Evolutionary conservation across 2,888 invertebrate species (phyloP), one percentile per base, ranked within the genome.

Genomic region (Cheilosia vulpina): DNA sequence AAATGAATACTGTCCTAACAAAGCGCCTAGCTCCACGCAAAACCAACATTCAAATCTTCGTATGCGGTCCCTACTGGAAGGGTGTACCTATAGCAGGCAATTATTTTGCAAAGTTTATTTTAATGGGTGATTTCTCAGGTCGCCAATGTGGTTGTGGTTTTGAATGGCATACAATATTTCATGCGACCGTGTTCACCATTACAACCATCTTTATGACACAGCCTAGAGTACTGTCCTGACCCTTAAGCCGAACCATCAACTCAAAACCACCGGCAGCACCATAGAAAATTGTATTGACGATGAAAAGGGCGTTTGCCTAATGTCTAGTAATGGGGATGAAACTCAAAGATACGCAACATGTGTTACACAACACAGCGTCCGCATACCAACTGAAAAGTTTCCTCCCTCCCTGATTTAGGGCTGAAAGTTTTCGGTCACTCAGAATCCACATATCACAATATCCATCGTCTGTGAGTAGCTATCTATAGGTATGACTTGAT

Each of bases 401-500:
- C 15, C 1, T 21, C 11, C 19, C 9, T 17, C 11, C 4, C 27
- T 38, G 52, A 65, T 52, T 65, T 52, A 34, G 24, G 31, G 11
- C 6, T 15, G 24, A 65, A 65, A 24, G 11, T 65, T 65, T 21
- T 34, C 34, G 19, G 34, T n/a, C 38, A 38, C 11, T 38, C 34
- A 34, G 27, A 41, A 60, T 63, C 9, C 38, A 34, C 13, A 65
- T 65, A 31, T 34, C 50, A 65, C 50, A 65, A 34, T 9, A 11
- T 2, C 50, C 19, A 38, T 24, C 15, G 6, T 21, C 38, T 50
- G 15, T 2, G 13, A 52, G 38, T 2, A 52, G 13, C 38, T 65
- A 6, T 2, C 15, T 52, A 9, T 11, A 19, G 9, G n/a, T 43
- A n/a, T 13, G 6, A 13, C 11, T 52, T 24, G 9, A 21, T 50